A percentile compares a stretch with the other conserved stretches of the same genome.
phyloP scores from a whole-genome alignment of 2,888 invertebrate genomes.

The Villa cingulata region DNA sequence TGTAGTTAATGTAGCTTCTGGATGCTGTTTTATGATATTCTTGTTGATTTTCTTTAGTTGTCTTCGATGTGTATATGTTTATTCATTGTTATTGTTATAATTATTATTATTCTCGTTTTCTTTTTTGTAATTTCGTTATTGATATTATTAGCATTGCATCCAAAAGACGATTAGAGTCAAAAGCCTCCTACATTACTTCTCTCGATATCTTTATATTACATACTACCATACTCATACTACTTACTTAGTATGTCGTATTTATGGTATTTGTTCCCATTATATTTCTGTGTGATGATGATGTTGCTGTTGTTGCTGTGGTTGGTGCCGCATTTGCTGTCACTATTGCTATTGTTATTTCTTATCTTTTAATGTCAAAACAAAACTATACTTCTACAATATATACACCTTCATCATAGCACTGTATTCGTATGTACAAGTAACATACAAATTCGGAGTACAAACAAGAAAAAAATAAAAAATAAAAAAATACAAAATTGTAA shows the following conservation, averaged over 20 bases:
- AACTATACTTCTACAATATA: not conserved
- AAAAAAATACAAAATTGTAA: too few species aligned
- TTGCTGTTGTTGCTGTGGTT: too few species aligned
- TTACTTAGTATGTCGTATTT: too few species aligned
- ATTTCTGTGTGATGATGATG: too few species aligned
- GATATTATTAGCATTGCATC: not conserved
- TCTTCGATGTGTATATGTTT: not conserved
- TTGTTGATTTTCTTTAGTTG: too few species aligned
- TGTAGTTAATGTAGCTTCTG: not conserved
- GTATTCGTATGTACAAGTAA: too few species aligned
- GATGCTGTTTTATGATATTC: not conserved
- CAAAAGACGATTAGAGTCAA: not conserved
- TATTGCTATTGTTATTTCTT: conserved; percentile 1
- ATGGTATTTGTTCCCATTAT: conserved; percentile 37
- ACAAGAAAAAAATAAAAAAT: too few species aligned
- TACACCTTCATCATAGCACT: too few species aligned
- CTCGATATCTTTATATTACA: conserved; percentile 23
- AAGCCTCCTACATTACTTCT: conserved; percentile 10
- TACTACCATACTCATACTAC: too few species aligned
- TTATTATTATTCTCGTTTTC: not conserved
- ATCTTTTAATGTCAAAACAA: conserved; percentile 1
- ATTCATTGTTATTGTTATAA: not conserved
- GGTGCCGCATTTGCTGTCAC: too few species aligned
- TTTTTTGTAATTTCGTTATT: not conserved
- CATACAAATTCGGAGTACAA: too few species aligned